Percentiles rank a stretch among this genome's conserved stretches.
Conservation (phyloP, 2,113 vertebrate species). For the Cacatua alba region DNA sequence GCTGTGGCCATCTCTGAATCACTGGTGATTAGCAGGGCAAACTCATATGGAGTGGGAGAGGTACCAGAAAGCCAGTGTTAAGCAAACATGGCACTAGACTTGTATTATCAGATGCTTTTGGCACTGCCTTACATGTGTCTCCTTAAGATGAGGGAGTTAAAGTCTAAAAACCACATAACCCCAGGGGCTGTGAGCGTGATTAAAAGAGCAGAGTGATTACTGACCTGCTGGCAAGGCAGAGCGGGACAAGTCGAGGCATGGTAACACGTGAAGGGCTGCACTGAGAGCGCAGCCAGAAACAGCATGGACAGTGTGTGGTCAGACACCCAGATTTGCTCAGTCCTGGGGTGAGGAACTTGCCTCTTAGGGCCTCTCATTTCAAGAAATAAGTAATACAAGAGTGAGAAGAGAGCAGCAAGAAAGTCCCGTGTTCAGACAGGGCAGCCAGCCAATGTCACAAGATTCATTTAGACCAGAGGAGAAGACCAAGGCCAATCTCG, state of each 20-base stretch:
- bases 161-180: no score
- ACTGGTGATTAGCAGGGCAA: neutral
- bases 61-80: neutral
- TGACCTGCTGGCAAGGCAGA: neutral
- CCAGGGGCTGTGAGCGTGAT: neutral
- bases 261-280: neutral
- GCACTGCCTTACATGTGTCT: neutral
- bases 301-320: neutral
- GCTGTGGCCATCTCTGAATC: neutral
- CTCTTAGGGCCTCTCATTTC: neutral
- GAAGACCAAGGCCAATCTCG: neutral
- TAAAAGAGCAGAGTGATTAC: neutral
- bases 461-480: neutral
- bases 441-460: rapidly evolving
- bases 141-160: neutral
- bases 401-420: neutral
- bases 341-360: neutral
- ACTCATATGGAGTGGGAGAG: neutral
- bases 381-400: neutral
- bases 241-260: no score
- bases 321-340: neutral
- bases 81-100: neutral
- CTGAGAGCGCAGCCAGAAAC: neutral
- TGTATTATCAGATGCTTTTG: neutral
- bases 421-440: rapidly evolving